Percentiles rank a stretch among this genome's conserved stretches.
Conservation (phyloP, 2,888 invertebrate species). For the Lacanobia oleracea region DNA sequence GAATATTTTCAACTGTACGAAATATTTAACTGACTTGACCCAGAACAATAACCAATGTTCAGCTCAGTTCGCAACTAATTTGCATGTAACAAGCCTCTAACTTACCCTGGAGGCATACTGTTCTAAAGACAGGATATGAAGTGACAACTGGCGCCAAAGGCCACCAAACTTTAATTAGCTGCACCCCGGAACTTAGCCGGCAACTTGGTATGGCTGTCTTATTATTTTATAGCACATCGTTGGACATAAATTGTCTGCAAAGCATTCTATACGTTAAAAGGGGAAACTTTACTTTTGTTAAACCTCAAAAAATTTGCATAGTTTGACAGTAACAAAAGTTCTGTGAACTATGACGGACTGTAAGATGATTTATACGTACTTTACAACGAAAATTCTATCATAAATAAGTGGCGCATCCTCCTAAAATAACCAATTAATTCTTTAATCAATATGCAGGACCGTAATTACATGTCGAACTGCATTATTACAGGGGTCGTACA, state of each 20-base stretch:
- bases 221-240: conserved; percentile 59
- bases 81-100: conserved; percentile 64
- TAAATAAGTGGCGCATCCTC: conserved; percentile 5
- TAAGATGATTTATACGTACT: conserved; percentile 1
- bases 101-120: conserved; percentile 54
- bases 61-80: conserved; percentile 69
- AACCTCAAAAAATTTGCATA: conserved; percentile 41
- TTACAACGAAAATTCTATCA: background rate
- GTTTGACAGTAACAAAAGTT: conserved; percentile 50
- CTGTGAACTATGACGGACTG: conserved; percentile 22
- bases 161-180: conserved; percentile 79
- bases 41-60: conserved; percentile 29
- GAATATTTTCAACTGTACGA: background rate
- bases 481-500: conserved; percentile 47
- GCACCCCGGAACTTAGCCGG: conserved; percentile 65
- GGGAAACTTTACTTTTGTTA: conserved; percentile 44
- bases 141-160: conserved; percentile 78
- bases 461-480: conserved; percentile 40
- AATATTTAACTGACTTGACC: too few species aligned
- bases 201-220: conserved; percentile 46
- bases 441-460: conserved; percentile 50
- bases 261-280: conserved; percentile 40
- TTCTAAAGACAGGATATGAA: conserved; percentile 74
- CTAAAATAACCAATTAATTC: conserved; percentile 19
- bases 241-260: conserved; percentile 48